A percentile compares a stretch with the other conserved stretches of the same genome.
phyloP scores from a whole-genome alignment of 2,113 vertebrate genomes.

The Alaudala cheleensis region DNA sequence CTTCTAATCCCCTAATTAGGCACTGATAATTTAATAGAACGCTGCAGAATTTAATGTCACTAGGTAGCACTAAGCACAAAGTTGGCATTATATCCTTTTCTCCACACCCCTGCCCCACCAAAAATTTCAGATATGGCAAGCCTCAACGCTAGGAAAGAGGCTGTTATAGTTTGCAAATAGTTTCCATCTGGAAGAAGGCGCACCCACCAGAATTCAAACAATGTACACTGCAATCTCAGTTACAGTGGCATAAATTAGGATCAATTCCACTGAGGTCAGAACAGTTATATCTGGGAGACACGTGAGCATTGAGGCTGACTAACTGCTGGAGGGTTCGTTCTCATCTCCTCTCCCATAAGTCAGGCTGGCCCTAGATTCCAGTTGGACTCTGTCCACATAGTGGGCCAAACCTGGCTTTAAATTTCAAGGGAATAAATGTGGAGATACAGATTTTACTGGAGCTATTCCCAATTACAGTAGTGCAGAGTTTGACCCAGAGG shows the following conservation, averaged over 20 bases:
- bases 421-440: neutral
- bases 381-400: neutral
- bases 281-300: conserved; percentile 19
- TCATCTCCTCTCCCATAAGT: neutral
- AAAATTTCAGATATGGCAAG: conserved; percentile 56
- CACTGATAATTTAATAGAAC: neutral
- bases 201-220: conserved; percentile 38
- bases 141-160: neutral
- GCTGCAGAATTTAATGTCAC: neutral
- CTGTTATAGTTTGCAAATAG: conserved; percentile 45
- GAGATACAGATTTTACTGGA: neutral
- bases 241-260: conserved; percentile 50
- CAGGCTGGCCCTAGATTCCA: neutral
- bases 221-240: conserved; percentile 32
- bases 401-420: neutral
- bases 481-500: neutral
- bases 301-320: neutral
- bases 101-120: conserved; percentile 42
- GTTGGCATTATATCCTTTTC: neutral
- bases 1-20: neutral
- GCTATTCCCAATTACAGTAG: neutral
- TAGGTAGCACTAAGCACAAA: conserved; percentile 7
- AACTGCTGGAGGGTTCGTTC: neutral
- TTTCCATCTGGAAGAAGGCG: conserved; percentile 57
- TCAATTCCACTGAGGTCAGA: conserved; percentile 58